Percentiles rank a stretch among this genome's conserved stretches.
These are phyloP conservation scores for Zaprionus camerounensis DNA, from an alignment of 1,140 invertebrate species.

Conservation along the genomic window DNA sequence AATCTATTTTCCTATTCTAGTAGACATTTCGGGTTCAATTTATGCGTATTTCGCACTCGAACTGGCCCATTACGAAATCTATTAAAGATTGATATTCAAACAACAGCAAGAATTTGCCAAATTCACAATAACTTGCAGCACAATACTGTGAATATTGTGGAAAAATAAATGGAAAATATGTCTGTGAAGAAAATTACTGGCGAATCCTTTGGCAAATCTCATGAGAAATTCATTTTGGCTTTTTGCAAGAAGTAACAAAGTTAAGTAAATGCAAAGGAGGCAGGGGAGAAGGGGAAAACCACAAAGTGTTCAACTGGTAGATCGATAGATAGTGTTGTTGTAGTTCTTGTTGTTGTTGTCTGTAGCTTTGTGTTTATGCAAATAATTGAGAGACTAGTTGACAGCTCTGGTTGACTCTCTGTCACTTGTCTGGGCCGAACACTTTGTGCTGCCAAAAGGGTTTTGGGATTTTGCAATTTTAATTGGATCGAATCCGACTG, in stretches of 20 bases:
- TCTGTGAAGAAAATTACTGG: slow-evolving; percentile 3
- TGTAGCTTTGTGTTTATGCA: slow-evolving; percentile 37
- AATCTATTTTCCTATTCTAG: neutral
- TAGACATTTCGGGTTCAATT: neutral
- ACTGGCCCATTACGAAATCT: neutral
- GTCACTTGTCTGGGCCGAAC: slow-evolving; percentile 4
- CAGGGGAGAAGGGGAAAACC: slow-evolving; percentile 3
- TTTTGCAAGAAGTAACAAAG: slow-evolving; percentile 35
- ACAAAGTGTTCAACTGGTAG: slow-evolving; percentile 28
- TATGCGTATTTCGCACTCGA: neutral
- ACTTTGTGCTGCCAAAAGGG: slow-evolving; percentile 30
- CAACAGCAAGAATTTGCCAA: slow-evolving; percentile 1
- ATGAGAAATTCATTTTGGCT: slow-evolving; percentile 41
- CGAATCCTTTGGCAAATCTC: slow-evolving; percentile 27
- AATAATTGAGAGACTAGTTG: slow-evolving; percentile 48
- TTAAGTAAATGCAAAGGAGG: slow-evolving; percentile 27
- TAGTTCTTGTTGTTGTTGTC: slow-evolving; percentile 10
- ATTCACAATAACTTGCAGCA: neutral
- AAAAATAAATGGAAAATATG: neutral
- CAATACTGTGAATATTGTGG: neutral
- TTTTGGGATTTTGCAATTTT: slow-evolving; percentile 43
- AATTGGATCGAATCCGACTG: slow-evolving; percentile 32
- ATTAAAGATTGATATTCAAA: slow-evolving; percentile 1
- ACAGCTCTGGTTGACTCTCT: slow-evolving; percentile 38
- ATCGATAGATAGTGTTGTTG: neutral